Evolutionary conservation across 2,888 invertebrate species (phyloP).

Genomic region (Xestia ashworthii): DNA sequence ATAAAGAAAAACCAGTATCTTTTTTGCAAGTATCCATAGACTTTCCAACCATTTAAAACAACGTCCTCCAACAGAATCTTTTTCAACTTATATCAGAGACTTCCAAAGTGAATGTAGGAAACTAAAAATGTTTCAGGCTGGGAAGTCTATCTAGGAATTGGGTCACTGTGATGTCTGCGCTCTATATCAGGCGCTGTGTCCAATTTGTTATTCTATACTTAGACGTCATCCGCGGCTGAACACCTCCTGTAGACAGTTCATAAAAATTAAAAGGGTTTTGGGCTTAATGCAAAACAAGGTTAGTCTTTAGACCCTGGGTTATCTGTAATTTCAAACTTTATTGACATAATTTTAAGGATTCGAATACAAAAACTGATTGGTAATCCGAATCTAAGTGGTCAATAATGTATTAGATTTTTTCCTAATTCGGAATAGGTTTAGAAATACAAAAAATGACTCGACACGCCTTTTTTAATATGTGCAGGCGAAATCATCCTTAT

Average conservation of each 20-base stretch:
- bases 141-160: conserved; percentile 36
- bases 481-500: not conserved
- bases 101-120: not conserved
- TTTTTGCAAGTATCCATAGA: not conserved
- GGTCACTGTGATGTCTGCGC: conserved; percentile 49
- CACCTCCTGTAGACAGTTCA: not conserved
- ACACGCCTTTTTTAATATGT: not conserved
- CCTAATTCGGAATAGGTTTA: not conserved
- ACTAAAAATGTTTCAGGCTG: conserved; percentile 24
- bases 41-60: not conserved
- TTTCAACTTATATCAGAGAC: not conserved
- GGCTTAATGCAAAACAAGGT: not conserved
- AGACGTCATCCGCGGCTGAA: not conserved
- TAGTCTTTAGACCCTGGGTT: not conserved
- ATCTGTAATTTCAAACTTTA: not conserved
- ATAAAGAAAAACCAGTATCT: not conserved
- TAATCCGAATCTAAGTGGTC: not conserved
- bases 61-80: not conserved
- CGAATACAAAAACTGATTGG: not conserved
- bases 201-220: conserved; percentile 29
- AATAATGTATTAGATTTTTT: not conserved
- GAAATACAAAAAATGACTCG: not conserved
- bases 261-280: not conserved
- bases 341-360: not conserved
- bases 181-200: conserved; percentile 39